phyloP scores from a whole-genome alignment of 2,113 vertebrate genomes.

The Daphoenositta chrysoptera region DNA sequence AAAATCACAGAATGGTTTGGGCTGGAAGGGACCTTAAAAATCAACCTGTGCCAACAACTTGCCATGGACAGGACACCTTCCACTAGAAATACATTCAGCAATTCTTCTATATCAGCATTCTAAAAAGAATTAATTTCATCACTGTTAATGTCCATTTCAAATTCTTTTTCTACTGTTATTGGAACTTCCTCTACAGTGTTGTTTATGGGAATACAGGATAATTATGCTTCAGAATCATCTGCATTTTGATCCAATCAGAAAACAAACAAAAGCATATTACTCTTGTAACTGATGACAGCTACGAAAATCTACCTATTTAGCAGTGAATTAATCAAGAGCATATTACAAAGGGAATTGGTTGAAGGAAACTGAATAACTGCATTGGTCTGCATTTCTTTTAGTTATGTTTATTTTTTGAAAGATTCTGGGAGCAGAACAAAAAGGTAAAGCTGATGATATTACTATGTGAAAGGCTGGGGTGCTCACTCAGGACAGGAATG shows the following conservation, averaged over 20 bases:
- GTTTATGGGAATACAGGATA: neutral
- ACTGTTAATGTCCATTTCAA: neutral
- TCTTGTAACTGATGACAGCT: neutral
- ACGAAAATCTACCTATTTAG: neutral
- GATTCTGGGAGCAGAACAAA: neutral
- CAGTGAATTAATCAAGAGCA: neutral
- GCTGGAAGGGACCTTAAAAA: neutral
- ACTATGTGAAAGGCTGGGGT: neutral
- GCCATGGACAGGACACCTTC: neutral
- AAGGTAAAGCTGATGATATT: neutral
- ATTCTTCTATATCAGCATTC: neutral
- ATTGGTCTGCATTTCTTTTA: neutral
- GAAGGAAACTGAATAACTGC: neutral
- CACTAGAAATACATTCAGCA: neutral
- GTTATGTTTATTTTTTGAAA: neutral
- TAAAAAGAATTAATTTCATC: neutral
- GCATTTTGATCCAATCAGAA: neutral
- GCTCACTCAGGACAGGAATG: neutral
- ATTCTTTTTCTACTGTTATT: neutral
- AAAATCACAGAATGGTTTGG: neutral
- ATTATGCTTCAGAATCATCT: neutral
- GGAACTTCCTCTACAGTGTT: neutral
- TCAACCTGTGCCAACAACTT: neutral
- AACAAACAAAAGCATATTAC: neutral
- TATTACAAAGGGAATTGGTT: neutral